Conservation (phyloP, 2,888 invertebrate genomes). For the Philereme vetulata region DNA sequence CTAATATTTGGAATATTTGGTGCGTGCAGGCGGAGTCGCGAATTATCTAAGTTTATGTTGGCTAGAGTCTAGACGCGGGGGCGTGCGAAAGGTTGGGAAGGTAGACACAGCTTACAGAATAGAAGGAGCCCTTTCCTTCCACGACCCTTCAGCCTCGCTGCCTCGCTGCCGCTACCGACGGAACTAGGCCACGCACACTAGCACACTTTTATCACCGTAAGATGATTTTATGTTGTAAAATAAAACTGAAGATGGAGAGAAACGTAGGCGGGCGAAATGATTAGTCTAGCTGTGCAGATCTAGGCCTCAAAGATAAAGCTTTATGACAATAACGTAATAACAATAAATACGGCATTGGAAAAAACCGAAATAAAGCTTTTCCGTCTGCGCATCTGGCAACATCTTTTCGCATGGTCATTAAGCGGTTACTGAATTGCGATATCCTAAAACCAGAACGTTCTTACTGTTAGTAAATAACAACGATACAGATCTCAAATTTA, state of each 20-base stretch:
- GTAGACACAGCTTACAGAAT: conserved; percentile 24
- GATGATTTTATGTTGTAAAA: conserved; percentile 26
- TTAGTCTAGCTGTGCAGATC: conserved; percentile 5
- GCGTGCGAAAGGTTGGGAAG: conserved; percentile 55
- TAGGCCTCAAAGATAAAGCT: conserved; percentile 6
- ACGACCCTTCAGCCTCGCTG: conserved; percentile 43
- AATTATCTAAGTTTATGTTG: conserved; percentile 44
- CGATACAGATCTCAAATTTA: too few species aligned
- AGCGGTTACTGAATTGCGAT: too few species aligned
- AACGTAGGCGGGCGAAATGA: conserved; percentile 9
- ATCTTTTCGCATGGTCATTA: too few species aligned
- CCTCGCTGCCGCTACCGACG: conserved; percentile 37
- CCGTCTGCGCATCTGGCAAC: too few species aligned
- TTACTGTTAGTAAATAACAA: too few species aligned
- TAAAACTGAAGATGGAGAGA: conserved; percentile 20
- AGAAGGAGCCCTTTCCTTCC: conserved; percentile 45
- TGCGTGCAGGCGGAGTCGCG: conserved; percentile 40
- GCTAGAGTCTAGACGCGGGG: conserved; percentile 68
- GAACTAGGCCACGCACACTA: conserved; percentile 50
- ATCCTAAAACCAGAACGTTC: too few species aligned
- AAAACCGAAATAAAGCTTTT: background rate
- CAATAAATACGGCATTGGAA: too few species aligned
- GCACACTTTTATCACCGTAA: conserved; percentile 25
- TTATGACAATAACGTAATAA: too few species aligned
- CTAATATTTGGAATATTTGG: conserved; percentile 33